Percentiles rank a stretch among this genome's conserved stretches.
These are phyloP conservation scores for Melanotaenia pygmaea DNA, from an alignment of 2,797 vertebrate species.

Conservation along the genomic window DNA sequence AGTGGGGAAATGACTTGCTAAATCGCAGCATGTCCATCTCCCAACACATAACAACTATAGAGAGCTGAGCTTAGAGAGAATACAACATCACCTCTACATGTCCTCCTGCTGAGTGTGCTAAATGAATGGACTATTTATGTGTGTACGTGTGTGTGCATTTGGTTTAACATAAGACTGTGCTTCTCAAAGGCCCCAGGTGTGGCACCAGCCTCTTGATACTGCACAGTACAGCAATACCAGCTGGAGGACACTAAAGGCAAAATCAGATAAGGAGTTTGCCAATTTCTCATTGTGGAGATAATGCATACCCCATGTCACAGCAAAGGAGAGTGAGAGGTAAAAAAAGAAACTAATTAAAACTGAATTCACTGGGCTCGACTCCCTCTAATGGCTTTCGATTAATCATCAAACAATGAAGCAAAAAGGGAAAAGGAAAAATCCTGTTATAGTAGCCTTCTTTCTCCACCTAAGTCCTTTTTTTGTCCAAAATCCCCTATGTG, in stretches of 20 bases:
- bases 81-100: constrained; percentile 69
- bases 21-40: constrained; percentile 73
- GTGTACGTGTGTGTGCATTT: constrained; percentile 48
- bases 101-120: constrained; percentile 69
- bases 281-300: constrained; percentile 76
- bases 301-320: constrained; percentile 61
- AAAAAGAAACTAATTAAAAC: constrained; percentile 82
- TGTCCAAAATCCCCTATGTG: constrained; percentile 47
- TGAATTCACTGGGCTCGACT: constrained; percentile 73
- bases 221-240: constrained; percentile 64
- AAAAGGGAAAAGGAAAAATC: constrained; percentile 51
- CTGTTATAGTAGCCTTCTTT: constrained; percentile 46
- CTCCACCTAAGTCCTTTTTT: constrained; percentile 44
- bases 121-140: constrained; percentile 33
- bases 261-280: constrained; percentile 77
- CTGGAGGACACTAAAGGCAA: constrained; percentile 54
- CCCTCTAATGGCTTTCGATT: constrained; percentile 82
- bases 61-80: constrained; percentile 57
- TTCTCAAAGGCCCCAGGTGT: constrained; percentile 63
- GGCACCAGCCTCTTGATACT: constrained; percentile 50
- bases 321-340: constrained; percentile 61
- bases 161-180: constrained; percentile 47
- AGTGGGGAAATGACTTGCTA: constrained; percentile 60
- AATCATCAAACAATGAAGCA: constrained; percentile 74
- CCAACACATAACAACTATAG: constrained; percentile 62